Base-by-base conservation (phyloP, 2,797 vertebrate genomes). In the Coregonus suidteri region DNA sequence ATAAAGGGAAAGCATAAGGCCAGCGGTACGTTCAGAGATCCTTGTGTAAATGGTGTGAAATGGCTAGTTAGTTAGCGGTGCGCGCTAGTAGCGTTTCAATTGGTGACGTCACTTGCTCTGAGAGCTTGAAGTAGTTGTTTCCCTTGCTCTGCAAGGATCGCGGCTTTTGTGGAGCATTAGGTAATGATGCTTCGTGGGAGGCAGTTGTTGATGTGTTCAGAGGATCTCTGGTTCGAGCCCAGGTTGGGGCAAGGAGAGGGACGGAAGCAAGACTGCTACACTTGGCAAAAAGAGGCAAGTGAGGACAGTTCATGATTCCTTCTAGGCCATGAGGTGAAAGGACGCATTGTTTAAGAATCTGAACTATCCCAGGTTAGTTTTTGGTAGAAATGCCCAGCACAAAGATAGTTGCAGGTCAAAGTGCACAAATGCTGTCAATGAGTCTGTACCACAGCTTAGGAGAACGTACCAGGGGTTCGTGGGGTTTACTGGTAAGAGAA, bases 401-500 rank as follows among this genome's bases (percentile, higher is more conserved):
- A 34, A 34, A 67, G 14, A 67, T 6, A 67, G 14, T 67, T 6
- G 30, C 1, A 67, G 66, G 4, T 35, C 62, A 65, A 65, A 4
- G 30, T 35, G 14, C 16, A 54, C 80, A 59, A 66, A 56, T 59
- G 81, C 41, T 16, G 15, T 30, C 6, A 82, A 75, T 78, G 79
- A 73, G 11, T 35, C 18, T 35, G n/a, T 73, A n/a, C n/a, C 15
- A 72, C 84, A 77, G 79, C 66, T 37, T 4, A n/a, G 68, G 20
- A 77, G 79, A 79, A 3, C 52, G 54, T 5, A 41, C 4, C 9
- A 4, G 1, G 54, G 75, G 3, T 13, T 59, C 0, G 14, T 69
- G 41, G 41, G 41, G 54, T 67, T 6, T 16, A 34, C 5, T 16
- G 31, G 56, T 59, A 67, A 34, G 18, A 74, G 14, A 79, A 79